These are phyloP conservation scores for Sebastes matsubarae DNA, from an alignment of 2,797 vertebrate species.

Conservation along the genomic window DNA sequence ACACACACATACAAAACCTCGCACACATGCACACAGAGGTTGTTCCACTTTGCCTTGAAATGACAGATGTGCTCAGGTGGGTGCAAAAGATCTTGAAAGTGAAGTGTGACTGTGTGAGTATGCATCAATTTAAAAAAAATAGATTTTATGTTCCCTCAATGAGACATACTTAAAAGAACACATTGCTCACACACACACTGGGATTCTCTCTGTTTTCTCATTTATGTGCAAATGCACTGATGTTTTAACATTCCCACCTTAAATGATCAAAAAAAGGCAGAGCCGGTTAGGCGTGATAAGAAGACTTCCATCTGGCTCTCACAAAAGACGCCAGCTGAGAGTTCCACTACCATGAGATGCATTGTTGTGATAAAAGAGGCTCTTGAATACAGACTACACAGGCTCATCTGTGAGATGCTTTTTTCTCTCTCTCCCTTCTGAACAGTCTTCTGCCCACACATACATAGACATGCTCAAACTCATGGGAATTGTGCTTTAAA, in stretches of 20 bases:
- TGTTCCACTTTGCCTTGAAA: conserved; percentile 7
- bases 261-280: conserved; percentile 38
- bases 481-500: neutral
- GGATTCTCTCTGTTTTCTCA: conserved; percentile 41
- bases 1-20: neutral
- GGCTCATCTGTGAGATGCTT: neutral
- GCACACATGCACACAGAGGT: neutral
- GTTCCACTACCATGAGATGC: conserved; percentile 49
- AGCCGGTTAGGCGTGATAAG: conserved; percentile 43
- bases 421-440: neutral
- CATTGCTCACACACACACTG: neutral
- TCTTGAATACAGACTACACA: conserved; percentile 33
- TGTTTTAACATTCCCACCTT: conserved; percentile 45
- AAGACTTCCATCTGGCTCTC: conserved; percentile 56
- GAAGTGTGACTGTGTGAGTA: neutral
- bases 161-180: conserved; percentile 15
- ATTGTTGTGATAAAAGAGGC: conserved; percentile 56
- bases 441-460: neutral
- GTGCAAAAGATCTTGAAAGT: neutral
- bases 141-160: conserved; percentile 5
- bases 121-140: conserved; percentile 16
- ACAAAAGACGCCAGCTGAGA: conserved; percentile 51
- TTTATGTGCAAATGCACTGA: conserved; percentile 62
- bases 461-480: neutral
- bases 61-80: neutral